Evolutionary conservation across 2,797 vertebrate species (phyloP).

Genomic region (Acipenser ruthenus): DNA sequence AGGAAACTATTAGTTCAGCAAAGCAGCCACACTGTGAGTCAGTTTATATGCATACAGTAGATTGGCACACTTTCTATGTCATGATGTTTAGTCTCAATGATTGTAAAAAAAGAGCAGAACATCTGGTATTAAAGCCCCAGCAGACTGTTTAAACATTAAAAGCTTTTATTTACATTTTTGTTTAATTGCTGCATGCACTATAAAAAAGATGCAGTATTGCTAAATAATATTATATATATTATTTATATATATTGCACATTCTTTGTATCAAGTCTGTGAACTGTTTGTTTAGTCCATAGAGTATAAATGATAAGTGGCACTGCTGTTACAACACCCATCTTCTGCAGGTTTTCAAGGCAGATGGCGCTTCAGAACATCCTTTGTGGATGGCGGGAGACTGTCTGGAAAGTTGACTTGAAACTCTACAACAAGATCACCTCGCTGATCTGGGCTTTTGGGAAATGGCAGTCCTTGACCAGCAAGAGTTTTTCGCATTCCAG

Average conservation of each 20-base stretch:
- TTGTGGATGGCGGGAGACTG: conserved; percentile 79
- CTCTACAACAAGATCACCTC: conserved; percentile 94
- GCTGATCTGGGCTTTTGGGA: conserved; percentile 90
- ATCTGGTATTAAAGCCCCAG: conserved; percentile 24
- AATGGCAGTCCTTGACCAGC: conserved; percentile 89
- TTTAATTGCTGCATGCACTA: conserved; percentile 52
- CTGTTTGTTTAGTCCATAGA: conserved; percentile 30
- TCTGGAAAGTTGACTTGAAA: conserved; percentile 96
- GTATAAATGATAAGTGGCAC: conserved; percentile 14
- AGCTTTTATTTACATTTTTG: conserved; percentile 39
- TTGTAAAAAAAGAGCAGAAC: conserved; percentile 19
- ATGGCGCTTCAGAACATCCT: conserved; percentile 92
- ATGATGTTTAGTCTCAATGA: conserved; percentile 11
- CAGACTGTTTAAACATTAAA: conserved; percentile 35
- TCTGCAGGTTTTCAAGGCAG: conserved; percentile 62
- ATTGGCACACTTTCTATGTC: too few relatives aligned
- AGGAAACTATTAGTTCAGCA: too few relatives aligned
- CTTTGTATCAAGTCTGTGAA: conserved; percentile 30
- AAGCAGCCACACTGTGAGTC: too few relatives aligned
- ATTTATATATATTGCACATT: conserved; percentile 47
- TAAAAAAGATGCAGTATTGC: conserved; percentile 35
- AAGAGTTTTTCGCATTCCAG: conserved; percentile 90
- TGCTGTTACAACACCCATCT: conserved; percentile 18
- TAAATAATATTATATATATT: conserved; percentile 57
- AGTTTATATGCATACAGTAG: too few relatives aligned